Conservation (phyloP, 2,888 invertebrate genomes). For the Leptinotarsa peninsularis region DNA sequence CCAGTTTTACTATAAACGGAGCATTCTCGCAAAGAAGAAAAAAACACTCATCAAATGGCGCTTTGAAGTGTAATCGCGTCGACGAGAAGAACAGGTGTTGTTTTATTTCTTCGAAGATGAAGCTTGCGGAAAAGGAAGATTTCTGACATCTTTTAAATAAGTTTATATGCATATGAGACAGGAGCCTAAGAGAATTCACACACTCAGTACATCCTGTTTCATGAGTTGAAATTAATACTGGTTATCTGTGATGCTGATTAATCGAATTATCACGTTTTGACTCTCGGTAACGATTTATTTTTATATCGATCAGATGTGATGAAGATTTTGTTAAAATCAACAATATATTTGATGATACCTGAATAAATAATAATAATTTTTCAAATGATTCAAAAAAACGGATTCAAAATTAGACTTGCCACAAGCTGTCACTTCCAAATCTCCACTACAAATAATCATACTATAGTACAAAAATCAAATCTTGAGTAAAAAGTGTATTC, state of each 20-base stretch:
- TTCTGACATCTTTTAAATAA: constrained; percentile 28
- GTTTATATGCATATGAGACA: constrained; percentile 30
- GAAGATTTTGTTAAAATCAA: no score
- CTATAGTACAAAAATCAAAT: no score
- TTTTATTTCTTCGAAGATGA: constrained; percentile 34
- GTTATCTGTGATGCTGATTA: background rate
- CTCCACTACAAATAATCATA: no score
- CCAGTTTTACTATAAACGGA: constrained; percentile 50
- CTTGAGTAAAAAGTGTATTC: no score
- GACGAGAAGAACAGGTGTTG: constrained; percentile 37
- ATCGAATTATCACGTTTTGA: background rate
- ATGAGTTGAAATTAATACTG: constrained; percentile 6
- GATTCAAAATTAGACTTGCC: no score
- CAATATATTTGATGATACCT: no score
- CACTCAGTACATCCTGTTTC: constrained; percentile 34
- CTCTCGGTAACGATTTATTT: background rate
- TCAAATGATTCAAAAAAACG: no score
- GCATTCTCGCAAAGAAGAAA: constrained; percentile 33
- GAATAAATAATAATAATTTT: no score
- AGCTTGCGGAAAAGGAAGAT: constrained; percentile 36
- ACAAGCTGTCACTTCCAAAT: no score
- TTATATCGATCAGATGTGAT: background rate
- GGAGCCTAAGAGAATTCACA: constrained; percentile 29
- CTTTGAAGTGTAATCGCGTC: constrained; percentile 27
- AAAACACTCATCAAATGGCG: constrained; percentile 24